Evolutionary conservation across 2,113 vertebrate species (phyloP), one percentile per base, ranked within the genome.

Genomic region (Fulmarus glacialis): DNA sequence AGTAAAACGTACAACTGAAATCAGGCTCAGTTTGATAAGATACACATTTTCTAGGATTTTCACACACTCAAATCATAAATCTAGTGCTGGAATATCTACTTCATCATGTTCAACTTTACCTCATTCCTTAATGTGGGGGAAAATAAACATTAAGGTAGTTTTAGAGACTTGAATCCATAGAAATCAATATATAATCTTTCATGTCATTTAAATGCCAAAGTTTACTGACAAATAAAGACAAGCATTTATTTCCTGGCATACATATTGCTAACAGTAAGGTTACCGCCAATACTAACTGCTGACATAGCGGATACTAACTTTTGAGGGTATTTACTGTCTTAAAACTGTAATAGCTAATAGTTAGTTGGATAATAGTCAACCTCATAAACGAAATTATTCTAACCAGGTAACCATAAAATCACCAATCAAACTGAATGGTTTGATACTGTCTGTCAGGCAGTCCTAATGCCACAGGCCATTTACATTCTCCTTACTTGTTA

Each of bases 101-200:
- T 99, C 95, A 97, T 96, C 96, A 96, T 97, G 43, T 43, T 90
- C 56, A 29, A 67, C 62, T 88, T 59, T 63, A 89, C 24, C 34
- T 47, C 14, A 84, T 55, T 55, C 36, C 30, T 23, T 63, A 48
- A 43, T 1, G 18, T 30, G 11, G 6, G 12, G 6, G 4, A 38
- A 84, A 89, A 86, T 47, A 79, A 87, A 66, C 15, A 53, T 19
- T 52, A 48, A 34, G 40, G 12, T 29, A 92, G 27, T 30, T 63
- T 38, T 48, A 68, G 32, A 80, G 13, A 47, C 22, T 34, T 47
- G 30, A 87, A 91, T 47, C 26, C 40, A 73, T 3, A 70, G n/a
- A 77, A 90, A 95, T 45, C 43, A 74, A 70, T 29, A 48, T 4
- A 19, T 52, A 17, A 50, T 36, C 55, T 43, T 87, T 70, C 21